Percentiles rank a stretch among this genome's conserved stretches.
These are phyloP conservation scores for Brachyalestes nurse DNA, from an alignment of 2,797 vertebrate genomes.

Conservation along the genomic window DNA sequence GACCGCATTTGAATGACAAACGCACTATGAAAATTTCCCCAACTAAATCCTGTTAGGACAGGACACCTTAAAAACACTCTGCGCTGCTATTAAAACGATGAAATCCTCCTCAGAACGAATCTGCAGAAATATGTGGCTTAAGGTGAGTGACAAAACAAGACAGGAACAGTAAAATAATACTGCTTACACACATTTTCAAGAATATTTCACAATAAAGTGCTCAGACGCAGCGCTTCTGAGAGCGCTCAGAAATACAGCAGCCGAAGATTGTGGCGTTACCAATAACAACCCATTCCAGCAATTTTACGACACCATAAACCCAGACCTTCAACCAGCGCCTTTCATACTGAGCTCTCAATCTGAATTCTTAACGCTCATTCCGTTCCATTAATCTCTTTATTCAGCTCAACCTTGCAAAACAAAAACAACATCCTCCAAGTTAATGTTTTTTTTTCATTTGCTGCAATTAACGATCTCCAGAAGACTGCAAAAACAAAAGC, in stretches of 20 bases:
- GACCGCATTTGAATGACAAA: conserved; percentile 9
- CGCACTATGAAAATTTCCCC: not conserved
- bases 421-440: conserved; percentile 45
- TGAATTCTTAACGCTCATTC: conserved; percentile 39
- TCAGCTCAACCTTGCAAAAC: conserved; percentile 46
- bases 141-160: conserved; percentile 31
- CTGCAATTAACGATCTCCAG: conserved; percentile 43
- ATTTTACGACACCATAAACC: conserved; percentile 52
- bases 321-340: conserved; percentile 43
- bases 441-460: conserved; percentile 46
- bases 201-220: conserved; percentile 36
- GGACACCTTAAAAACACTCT: conserved; percentile 5
- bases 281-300: conserved; percentile 43
- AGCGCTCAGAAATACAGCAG: conserved; percentile 26
- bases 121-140: not conserved
- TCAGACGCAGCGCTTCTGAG: conserved; percentile 9
- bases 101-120: not conserved
- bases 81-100: conserved; percentile 1
- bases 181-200: conserved; percentile 11
- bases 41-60: conserved; percentile 22
- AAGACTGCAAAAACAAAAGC: conserved; percentile 46
- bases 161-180: conserved; percentile 33
- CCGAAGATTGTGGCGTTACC: conserved; percentile 24
- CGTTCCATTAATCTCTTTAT: conserved; percentile 47
- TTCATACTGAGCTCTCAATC: conserved; percentile 33